Conservation (phyloP, 2,797 vertebrate genomes). For the Chloroceryle inda region DNA sequence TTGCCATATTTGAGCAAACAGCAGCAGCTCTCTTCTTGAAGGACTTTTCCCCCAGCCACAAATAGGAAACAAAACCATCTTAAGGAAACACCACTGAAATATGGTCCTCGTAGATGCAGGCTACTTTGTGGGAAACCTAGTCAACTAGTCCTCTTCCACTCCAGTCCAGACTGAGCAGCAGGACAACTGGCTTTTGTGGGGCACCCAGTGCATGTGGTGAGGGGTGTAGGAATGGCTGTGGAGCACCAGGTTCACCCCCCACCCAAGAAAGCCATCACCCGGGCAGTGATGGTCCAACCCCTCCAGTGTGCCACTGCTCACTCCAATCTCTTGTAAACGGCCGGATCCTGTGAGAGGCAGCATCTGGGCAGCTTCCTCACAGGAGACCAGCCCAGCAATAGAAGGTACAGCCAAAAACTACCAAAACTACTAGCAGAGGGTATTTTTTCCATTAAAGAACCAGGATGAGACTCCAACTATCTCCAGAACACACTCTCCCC, state of each 20-base stretch:
- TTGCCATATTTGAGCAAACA: neutral
- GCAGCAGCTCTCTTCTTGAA: neutral
- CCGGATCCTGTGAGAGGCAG: constrained; percentile 37
- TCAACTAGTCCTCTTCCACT: neutral
- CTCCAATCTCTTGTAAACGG: constrained; percentile 69
- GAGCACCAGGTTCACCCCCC: constrained; percentile 58
- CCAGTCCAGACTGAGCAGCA: constrained; percentile 19
- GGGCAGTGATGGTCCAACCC: constrained; percentile 54
- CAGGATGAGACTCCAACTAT: neutral
- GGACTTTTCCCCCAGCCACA: neutral
- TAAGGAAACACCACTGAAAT: neutral
- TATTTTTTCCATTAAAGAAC: neutral
- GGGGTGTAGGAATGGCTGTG: neutral
- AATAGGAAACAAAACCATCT: neutral
- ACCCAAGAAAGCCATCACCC: constrained; percentile 74
- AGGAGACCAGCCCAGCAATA: neutral
- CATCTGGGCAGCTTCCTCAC: constrained; percentile 10
- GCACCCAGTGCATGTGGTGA: accelerated
- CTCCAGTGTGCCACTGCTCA: constrained; percentile 41
- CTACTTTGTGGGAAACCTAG: neutral
- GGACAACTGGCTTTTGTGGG: constrained; percentile 30
- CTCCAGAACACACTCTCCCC: neutral
- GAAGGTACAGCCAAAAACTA: neutral
- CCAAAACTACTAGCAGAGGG: neutral
- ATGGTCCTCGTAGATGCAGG: neutral